A percentile compares a stretch with the other conserved stretches of the same genome.
Conservation (phyloP, 2,888 invertebrate species). For the Eilema griseolum region DNA sequence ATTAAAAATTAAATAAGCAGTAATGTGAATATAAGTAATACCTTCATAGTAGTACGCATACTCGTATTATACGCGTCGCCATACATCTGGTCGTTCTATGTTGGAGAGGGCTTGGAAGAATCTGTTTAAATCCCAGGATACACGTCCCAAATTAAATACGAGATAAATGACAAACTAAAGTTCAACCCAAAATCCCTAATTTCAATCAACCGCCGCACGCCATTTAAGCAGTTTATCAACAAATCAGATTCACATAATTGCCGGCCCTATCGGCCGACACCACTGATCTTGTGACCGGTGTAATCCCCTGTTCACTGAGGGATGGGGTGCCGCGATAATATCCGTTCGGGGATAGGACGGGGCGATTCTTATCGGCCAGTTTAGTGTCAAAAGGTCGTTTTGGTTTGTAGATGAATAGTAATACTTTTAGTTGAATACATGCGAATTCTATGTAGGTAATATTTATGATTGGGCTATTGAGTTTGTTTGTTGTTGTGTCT, state of each 20-base stretch:
- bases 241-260: constrained; percentile 29
- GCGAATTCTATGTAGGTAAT: not conserved
- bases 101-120: too few species aligned
- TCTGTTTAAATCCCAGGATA: too few species aligned
- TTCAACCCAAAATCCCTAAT: not conserved
- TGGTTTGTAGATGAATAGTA: not conserved
- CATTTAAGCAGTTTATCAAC: constrained; percentile 16
- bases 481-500: not conserved
- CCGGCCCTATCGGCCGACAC: constrained; percentile 23
- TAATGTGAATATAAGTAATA: too few species aligned
- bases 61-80: too few species aligned
- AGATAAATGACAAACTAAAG: not conserved
- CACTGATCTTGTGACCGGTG: constrained; percentile 36
- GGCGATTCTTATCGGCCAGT: constrained; percentile 22
- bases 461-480: not conserved
- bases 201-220: constrained; percentile 18
- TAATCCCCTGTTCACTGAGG: constrained; percentile 39
- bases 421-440: not conserved
- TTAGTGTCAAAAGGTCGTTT: constrained; percentile 9
- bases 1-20: too few species aligned
- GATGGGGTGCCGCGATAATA: constrained; percentile 32
- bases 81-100: too few species aligned
- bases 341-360: constrained; percentile 31
- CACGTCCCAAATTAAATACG: constrained; percentile 5
- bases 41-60: too few species aligned